These are phyloP conservation scores for Spongia lamella DNA, from an alignment of 37 sponge, comb jelly and placozoan species.

Conservation along the genomic window DNA sequence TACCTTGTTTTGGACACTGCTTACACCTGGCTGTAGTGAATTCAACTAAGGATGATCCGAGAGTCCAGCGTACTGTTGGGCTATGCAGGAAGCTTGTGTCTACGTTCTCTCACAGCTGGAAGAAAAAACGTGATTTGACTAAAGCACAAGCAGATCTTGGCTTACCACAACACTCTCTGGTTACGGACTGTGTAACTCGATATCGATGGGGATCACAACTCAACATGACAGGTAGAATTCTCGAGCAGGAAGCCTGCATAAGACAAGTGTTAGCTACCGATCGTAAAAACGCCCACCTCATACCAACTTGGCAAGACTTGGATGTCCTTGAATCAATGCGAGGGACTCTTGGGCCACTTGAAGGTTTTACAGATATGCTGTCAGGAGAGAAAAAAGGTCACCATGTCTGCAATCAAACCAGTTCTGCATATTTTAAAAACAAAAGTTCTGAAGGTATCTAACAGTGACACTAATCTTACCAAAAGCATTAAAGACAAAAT, in stretches of 20 bases:
- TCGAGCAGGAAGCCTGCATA: slow-evolving; percentile 22
- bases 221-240: slow-evolving; percentile 19
- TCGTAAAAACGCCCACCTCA: background rate
- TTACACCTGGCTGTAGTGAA: slow-evolving; percentile 17
- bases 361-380: slow-evolving; percentile 26
- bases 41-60: slow-evolving; percentile 8
- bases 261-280: slow-evolving; percentile 3
- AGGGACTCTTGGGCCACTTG: slow-evolving; percentile 14
- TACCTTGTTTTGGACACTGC: slow-evolving; percentile 39
- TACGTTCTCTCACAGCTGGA: slow-evolving; percentile 39
- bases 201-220: slow-evolving; percentile 20
- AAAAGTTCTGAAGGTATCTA: background rate
- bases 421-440: slow-evolving; percentile 2
- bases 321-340: slow-evolving; percentile 23
- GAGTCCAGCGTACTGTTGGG: slow-evolving; percentile 16
- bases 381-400: slow-evolving; percentile 23
- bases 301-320: too few relatives aligned
- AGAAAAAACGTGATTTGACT: slow-evolving; percentile 3
- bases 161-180: slow-evolving; percentile 1
- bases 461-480: slow-evolving; percentile 10
- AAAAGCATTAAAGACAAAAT: slow-evolving; percentile 8
- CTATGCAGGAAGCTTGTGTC: slow-evolving; percentile 23
- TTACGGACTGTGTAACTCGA: background rate
- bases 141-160: slow-evolving; percentile 8
- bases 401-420: slow-evolving; percentile 17